phyloP scores from a whole-genome alignment of 2,888 invertebrate genomes.

The Drosophila imparisetae region DNA sequence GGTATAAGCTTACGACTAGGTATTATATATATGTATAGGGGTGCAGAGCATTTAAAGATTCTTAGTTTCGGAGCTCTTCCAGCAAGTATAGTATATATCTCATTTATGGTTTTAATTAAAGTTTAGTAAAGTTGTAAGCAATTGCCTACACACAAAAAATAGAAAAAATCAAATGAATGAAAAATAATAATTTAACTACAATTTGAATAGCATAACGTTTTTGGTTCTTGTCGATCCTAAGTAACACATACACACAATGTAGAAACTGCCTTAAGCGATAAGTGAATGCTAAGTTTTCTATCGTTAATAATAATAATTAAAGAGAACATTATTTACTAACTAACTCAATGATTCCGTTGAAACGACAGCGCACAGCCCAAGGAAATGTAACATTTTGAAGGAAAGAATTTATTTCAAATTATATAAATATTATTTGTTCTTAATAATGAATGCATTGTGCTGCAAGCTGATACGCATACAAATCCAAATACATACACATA shows the following conservation, averaged over 20 bases:
- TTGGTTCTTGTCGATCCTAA: conserved; percentile 63
- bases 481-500: not conserved
- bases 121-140: conserved; percentile 33
- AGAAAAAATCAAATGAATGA: conserved; percentile 7
- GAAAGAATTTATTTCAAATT: conserved; percentile 11
- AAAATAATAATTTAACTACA: conserved; percentile 62
- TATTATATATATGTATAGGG: conserved; percentile 27
- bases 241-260: conserved; percentile 36
- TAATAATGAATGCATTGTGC: conserved; percentile 13
- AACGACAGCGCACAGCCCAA: conserved; percentile 72
- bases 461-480: conserved; percentile 27
- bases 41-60: conserved; percentile 46
- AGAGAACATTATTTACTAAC: conserved; percentile 27
- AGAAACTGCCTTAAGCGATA: conserved; percentile 28
- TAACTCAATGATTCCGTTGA: conserved; percentile 52
- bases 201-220: conserved; percentile 76
- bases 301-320: conserved; percentile 1
- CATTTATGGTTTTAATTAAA: not conserved
- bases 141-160: conserved; percentile 11
- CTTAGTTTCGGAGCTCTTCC: conserved; percentile 30
- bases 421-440: conserved; percentile 4
- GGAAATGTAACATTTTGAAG: conserved; percentile 57
- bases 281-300: conserved; percentile 10
- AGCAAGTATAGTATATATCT: conserved; percentile 1
- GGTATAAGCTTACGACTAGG: conserved; percentile 57